A percentile compares a stretch with the other conserved stretches of the same genome.
Evolutionary conservation across 2,797 vertebrate genomes (phyloP).

Genomic region (Liparis tanakae): DNA sequence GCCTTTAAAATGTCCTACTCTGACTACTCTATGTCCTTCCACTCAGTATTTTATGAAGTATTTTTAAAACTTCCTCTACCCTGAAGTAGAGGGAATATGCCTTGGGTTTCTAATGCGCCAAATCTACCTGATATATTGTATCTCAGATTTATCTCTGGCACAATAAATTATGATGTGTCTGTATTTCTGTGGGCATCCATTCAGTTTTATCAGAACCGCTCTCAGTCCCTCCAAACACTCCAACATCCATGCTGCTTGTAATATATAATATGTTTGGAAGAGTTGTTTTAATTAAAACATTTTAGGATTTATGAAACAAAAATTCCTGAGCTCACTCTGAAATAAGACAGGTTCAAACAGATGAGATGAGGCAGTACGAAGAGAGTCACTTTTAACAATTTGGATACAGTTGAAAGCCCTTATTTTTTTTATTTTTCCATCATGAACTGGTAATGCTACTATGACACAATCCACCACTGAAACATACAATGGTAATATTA

Average conservation of each 20-base stretch:
- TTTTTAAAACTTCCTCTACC: conserved; percentile 58
- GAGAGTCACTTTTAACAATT: conserved; percentile 37
- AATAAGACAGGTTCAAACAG: conserved; percentile 56
- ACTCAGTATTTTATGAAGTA: conserved; percentile 62
- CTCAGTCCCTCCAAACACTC: conserved; percentile 28
- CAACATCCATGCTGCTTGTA: conserved; percentile 15
- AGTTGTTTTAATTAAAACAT: conserved; percentile 19
- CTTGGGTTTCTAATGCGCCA: conserved; percentile 39
- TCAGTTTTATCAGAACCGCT: conserved; percentile 54
- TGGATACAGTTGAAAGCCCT: conserved; percentile 34
- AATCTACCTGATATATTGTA: conserved; percentile 34
- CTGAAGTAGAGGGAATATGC: conserved; percentile 39
- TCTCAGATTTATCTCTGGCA: conserved; percentile 48
- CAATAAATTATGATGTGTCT: conserved; percentile 41
- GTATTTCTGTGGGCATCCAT: conserved; percentile 50
- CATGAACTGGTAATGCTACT: conserved; percentile 6
- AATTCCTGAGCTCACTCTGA: conserved; percentile 43
- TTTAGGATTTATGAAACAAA: neutral
- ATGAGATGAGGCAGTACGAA: conserved; percentile 40
- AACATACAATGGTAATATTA: conserved; percentile 37
- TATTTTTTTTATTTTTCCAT: conserved; percentile 29
- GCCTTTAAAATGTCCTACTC: conserved; percentile 67
- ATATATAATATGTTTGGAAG: conserved; percentile 28
- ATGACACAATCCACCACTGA: conserved; percentile 16
- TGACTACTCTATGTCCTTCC: conserved; percentile 46